These are phyloP conservation scores for Petroica traversi DNA, from an alignment of 2,113 vertebrate genomes.

Conservation along the genomic window DNA sequence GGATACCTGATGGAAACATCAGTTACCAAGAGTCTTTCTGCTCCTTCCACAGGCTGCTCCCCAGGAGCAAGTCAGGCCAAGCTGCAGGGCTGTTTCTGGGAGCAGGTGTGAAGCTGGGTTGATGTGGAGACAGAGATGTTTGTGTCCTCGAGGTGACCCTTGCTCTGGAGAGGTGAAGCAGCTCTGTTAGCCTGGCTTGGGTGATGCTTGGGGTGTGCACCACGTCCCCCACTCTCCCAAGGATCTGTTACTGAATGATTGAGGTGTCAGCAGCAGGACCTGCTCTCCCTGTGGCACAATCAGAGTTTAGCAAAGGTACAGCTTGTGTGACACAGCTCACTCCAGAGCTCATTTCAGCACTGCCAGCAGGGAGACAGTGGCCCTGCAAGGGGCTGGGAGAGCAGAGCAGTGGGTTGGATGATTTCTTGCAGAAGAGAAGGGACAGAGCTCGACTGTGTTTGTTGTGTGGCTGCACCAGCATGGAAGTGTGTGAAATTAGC, in stretches of 20 bases:
- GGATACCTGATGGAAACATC: neutral
- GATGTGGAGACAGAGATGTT: neutral
- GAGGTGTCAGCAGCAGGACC: neutral
- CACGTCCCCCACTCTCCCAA: neutral
- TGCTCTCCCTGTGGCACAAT: neutral
- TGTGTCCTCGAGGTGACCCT: neutral
- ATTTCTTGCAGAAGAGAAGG: neutral
- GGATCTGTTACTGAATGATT: fast-evolving
- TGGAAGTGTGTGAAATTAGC: neutral
- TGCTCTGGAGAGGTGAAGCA: neutral
- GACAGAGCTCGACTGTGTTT: fast-evolving
- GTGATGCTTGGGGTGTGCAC: neutral
- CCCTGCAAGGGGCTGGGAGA: neutral
- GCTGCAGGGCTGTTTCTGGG: neutral
- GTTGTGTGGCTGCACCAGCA: neutral
- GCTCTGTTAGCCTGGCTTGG: neutral
- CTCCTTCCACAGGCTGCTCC: neutral
- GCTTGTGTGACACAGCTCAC: fast-evolving
- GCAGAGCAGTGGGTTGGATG: fast-evolving
- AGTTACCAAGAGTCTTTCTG: neutral
- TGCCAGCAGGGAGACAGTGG: neutral
- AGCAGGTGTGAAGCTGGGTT: neutral
- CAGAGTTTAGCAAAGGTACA: neutral
- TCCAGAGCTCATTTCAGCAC: neutral
- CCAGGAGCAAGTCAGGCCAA: neutral